Base-by-base conservation (phyloP, 1,140 invertebrate genomes). In the Panagrolaimus sp. region DNA sequence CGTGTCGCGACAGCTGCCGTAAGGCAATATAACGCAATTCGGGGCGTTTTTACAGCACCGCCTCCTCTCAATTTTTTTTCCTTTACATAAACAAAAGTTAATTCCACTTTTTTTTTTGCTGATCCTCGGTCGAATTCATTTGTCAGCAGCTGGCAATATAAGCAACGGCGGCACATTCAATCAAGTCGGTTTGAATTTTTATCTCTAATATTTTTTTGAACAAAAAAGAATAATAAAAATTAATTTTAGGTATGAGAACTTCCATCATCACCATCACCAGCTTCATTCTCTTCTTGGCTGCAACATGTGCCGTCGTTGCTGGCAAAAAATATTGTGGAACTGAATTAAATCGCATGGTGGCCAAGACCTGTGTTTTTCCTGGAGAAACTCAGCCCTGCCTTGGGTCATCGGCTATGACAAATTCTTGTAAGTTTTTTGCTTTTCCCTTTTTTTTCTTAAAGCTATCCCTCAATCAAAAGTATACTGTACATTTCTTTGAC, bases 11-110 rank as follows among this genome's bases (percentile, higher is more conserved):
- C 52, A 58, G 52, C 52, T 58, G 52, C 52, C 52, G 21, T 28
- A 58, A 58, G n/a, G 52, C 52, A 58, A 58, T 21, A 38, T 38
- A 38, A 58, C 52, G 52, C 52, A 58, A 58, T 58, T 58, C 28
- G 21, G 52, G 52, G 28, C 21, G 52, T 28, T 58, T 58, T 26
- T 21, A 28, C 52, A 28, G 52, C 52, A 58, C 52, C 52, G 52
- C 52, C 52, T 58, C 28, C 52, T 21, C 21, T 21, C 52, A 58
- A 58, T 26, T 28, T 21, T 28, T 58, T 28, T 28, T 58, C 52
- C 52, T 58, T 58, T 28, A 28, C 28, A 58, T 58, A 58, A 58
- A 58, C 52, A 58, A 58, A 58, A 28, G 21, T 21, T 28, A 28
- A 28, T 26, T 26, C 21, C 21, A 58, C 52, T 58, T 58, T 58